Evolutionary conservation across 2,888 invertebrate genomes (phyloP).

Genomic region (Athetis lepigone): DNA sequence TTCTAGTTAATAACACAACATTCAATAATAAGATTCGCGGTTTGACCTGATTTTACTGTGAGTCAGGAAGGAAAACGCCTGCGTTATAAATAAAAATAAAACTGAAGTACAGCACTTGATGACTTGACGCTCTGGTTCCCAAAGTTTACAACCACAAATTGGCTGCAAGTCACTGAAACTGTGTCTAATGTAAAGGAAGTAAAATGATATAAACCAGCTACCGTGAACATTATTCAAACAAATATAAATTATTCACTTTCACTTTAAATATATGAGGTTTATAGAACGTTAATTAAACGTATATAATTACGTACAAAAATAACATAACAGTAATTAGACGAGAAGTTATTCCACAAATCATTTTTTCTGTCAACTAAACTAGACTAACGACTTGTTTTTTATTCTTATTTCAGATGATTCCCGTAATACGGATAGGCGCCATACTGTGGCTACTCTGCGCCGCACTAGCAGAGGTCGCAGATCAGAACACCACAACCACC

Average conservation of each 20-base stretch:
- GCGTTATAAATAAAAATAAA: slow-evolving; percentile 4
- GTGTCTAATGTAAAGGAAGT: slow-evolving; percentile 58
- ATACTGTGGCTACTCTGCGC: slow-evolving; percentile 80
- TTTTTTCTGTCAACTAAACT: slow-evolving; percentile 24
- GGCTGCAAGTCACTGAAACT: slow-evolving; percentile 32
- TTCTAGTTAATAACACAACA: neutral
- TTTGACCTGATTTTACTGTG: neutral
- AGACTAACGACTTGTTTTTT: slow-evolving; percentile 43
- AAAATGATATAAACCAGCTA: slow-evolving; percentile 51
- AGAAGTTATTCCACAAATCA: slow-evolving; percentile 36
- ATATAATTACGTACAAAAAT: slow-evolving; percentile 45
- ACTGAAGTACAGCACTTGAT: slow-evolving; percentile 11
- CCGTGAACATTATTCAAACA: slow-evolving; percentile 56
- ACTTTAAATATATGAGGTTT: slow-evolving; percentile 53
- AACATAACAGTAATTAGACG: slow-evolving; percentile 43
- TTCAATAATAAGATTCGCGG: slow-evolving; percentile 1
- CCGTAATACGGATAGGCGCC: slow-evolving; percentile 83
- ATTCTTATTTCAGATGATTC: slow-evolving; percentile 87
- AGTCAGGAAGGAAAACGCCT: slow-evolving; percentile 9
- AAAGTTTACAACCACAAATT: slow-evolving; percentile 38
- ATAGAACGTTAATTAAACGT: slow-evolving; percentile 55
- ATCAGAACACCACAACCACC: slow-evolving; percentile 84
- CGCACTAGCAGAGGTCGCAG: slow-evolving; percentile 74
- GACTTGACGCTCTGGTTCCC: slow-evolving; percentile 39
- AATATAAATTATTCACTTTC: slow-evolving; percentile 64